Base-by-base conservation (phyloP, 1,140 invertebrate species). In the Drosophila kikkawai region DNA sequence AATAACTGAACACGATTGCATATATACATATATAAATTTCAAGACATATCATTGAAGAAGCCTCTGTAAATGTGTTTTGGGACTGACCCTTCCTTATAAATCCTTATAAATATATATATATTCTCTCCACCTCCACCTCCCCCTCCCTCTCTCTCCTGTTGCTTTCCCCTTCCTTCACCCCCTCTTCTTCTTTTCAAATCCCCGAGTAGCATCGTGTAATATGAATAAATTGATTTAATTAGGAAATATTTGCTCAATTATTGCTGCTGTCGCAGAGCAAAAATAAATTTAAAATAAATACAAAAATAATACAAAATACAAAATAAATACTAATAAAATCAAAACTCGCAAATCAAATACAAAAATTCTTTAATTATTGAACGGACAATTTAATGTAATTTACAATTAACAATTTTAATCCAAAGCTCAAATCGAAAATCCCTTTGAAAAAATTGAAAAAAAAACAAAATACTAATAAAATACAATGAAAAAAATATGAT, bases 21-120 rank as follows among this genome's bases (percentile, higher is more conserved):
- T 32, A 69, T 42, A 44, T 34, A 59, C 32, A 51, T 12, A 58
- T 1, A 60, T 73, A 63, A 36, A 65, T 57, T 77, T 77, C 75
- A 79, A 87, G 36, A 85, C 82, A 86, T 86, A 86, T 86, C 83
- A 86, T 77, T 77, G 32, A 82, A 67, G 39, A 70, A 59, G 79
- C 82, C 83, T 82, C 75, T 59, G 75, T 75, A 79, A 86, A 82
- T 71, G 56, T 66, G 47, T 76, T 76, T 61, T 37, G 55, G 42
- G 19, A 47, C 53, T 55, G 19, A 55, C 44, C 58, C 76, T 13
- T 34, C n/a, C 42, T 9, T 41, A 29, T 6, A 29, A 29, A 29
- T 41, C 29, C 61, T 48, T 66, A 66, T 63, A 66, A 29, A 66
- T 66, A 66, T 63, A 26, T 63, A 26, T 12, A 29, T 29, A 29